A percentile compares a stretch with the other conserved stretches of the same genome.
phyloP scores from a whole-genome alignment of 2,113 vertebrate genomes.

The Monarcha castaneiventris region DNA sequence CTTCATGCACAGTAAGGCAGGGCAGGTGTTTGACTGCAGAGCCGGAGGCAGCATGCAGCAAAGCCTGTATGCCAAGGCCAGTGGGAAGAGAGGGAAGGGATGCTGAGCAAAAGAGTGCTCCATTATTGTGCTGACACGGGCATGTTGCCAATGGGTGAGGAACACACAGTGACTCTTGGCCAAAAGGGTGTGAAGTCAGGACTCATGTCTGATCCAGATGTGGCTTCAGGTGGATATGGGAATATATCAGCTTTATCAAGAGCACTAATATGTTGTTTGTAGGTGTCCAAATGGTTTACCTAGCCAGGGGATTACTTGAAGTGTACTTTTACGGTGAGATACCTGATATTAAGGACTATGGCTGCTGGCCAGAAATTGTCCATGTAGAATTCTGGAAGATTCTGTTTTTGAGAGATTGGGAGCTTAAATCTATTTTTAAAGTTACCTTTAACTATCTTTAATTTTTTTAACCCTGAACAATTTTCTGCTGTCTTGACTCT shows the following conservation, averaged over 20 bases:
- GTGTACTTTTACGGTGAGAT: neutral
- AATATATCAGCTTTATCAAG: neutral
- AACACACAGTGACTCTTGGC: too few relatives aligned
- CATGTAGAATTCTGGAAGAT: neutral
- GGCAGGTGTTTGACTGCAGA: neutral
- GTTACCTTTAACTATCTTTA: neutral
- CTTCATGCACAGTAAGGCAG: neutral
- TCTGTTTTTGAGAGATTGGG: neutral
- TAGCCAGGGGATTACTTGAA: neutral
- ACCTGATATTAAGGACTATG: neutral
- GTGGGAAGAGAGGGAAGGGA: neutral
- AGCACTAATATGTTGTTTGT: neutral
- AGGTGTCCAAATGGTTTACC: neutral
- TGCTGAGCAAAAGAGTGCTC: neutral
- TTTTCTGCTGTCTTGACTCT: neutral
- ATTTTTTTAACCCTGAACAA: neutral
- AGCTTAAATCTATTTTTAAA: neutral
- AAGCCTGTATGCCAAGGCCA: neutral
- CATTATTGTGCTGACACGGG: accelerated
- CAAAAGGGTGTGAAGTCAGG: neutral
- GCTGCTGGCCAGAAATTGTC: neutral
- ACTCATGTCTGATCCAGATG: neutral
- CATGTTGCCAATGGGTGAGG: too few relatives aligned
- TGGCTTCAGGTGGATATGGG: neutral
- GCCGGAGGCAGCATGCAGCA: accelerated